A percentile compares a stretch with the other conserved stretches of the same genome.
Evolutionary conservation across 2,797 vertebrate species (phyloP).

Genomic region (Chaunax sp.): DNA sequence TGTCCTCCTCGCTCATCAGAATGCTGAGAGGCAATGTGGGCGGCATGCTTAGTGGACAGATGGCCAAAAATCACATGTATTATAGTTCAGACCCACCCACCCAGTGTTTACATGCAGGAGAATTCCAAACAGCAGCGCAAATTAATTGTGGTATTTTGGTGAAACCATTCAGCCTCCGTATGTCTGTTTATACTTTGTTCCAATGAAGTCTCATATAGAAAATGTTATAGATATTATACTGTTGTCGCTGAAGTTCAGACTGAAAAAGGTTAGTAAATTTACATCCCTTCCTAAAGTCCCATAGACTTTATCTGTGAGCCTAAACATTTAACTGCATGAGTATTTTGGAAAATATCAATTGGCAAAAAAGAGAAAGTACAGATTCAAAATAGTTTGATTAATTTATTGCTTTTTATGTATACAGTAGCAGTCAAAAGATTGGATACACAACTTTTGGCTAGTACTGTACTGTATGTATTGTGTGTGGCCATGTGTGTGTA

Average conservation of each 20-base stretch:
- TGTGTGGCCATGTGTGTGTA: background rate
- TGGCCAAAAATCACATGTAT: conserved; percentile 59
- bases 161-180: conserved; percentile 11
- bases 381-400: background rate
- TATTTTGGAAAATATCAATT: background rate
- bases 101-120: conserved; percentile 36
- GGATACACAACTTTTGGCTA: too few species aligned
- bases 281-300: too few species aligned
- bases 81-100: conserved; percentile 32
- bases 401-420: too few species aligned
- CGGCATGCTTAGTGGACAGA: conserved; percentile 56
- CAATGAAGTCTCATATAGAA: background rate
- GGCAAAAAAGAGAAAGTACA: background rate
- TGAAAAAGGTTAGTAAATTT: background rate
- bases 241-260: background rate
- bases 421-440: too few species aligned
- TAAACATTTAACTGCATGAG: too few species aligned
- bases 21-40: conserved; percentile 62
- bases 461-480: too few species aligned
- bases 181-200: background rate
- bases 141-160: conserved; percentile 25
- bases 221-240: background rate
- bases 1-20: conserved; percentile 69
- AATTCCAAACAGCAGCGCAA: conserved; percentile 39
- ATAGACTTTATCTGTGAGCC: too few species aligned